A percentile compares a stretch with the other conserved stretches of the same genome.
These are phyloP conservation scores for Meloidogyne chitwoodi DNA, from an alignment of 1,140 invertebrate genomes.

Conservation along the genomic window DNA sequence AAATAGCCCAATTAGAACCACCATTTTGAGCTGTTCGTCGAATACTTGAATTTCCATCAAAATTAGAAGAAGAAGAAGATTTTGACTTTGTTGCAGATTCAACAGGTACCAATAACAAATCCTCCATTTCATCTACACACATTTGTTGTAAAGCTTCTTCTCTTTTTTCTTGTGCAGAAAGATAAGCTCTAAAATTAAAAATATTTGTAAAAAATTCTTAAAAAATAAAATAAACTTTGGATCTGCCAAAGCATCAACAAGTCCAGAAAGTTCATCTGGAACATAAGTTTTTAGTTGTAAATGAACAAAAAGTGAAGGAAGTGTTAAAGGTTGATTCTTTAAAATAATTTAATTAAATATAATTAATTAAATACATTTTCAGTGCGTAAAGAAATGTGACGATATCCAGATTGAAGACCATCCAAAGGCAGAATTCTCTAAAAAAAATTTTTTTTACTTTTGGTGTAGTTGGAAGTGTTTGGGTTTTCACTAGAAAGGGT, in stretches of 20 bases:
- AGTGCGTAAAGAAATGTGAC: constrained; percentile 92
- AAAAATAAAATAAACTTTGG: constrained; percentile 63
- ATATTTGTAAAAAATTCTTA: neutral
- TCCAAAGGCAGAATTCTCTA: constrained; percentile 86
- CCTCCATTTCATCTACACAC: constrained; percentile 81
- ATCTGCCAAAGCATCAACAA: constrained; percentile 94
- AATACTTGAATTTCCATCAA: neutral
- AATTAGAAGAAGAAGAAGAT: neutral
- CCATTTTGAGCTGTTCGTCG: neutral
- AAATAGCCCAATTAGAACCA: neutral
- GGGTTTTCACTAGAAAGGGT: neutral
- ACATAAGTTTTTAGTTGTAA: constrained; percentile 99
- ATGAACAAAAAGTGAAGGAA: constrained; percentile 97
- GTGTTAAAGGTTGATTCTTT: constrained; percentile 88
- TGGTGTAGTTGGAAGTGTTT: too few species aligned
- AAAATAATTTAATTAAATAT: constrained; percentile 64
- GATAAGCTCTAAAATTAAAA: constrained; percentile 70
- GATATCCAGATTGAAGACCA: constrained; percentile 87
- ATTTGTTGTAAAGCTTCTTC: constrained; percentile 82
- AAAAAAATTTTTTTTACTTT: neutral
- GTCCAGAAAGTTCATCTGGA: constrained; percentile 93
- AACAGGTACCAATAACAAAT: constrained; percentile 59
- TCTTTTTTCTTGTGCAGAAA: constrained; percentile 64
- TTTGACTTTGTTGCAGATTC: constrained; percentile 21
- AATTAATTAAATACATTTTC: constrained; percentile 64